Conservation (phyloP, 53 echinoderm and acorn worm genomes). For the Mesocentrotus franciscanus region DNA sequence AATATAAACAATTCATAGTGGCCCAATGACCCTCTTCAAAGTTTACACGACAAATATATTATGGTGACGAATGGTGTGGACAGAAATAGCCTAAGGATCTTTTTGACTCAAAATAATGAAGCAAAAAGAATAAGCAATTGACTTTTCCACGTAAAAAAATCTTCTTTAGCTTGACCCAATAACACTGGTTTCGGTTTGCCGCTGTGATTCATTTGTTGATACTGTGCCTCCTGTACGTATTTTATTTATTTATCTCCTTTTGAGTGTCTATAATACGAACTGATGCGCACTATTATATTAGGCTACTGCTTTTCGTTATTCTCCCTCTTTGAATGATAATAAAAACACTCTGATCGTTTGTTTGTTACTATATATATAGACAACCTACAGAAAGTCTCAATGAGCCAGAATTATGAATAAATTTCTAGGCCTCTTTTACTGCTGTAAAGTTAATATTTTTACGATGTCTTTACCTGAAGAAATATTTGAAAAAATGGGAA, state of each 20-base stretch:
- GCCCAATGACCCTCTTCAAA: background rate
- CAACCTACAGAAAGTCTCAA: no score
- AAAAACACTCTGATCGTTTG: no score
- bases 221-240: background rate
- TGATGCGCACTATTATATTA: background rate
- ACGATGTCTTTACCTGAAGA: no score
- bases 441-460: no score
- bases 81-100: constrained; percentile 23
- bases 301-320: background rate
- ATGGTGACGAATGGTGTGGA: background rate
- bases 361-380: no score
- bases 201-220: constrained; percentile 20
- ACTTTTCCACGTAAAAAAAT: background rate
- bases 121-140: background rate
- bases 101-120: background rate
- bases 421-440: no score
- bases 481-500: no score
- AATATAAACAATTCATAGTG: background rate
- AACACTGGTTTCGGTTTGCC: constrained; percentile 14
- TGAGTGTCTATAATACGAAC: background rate
- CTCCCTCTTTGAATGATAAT: background rate
- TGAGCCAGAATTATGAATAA: no score
- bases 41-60: constrained; percentile 33
- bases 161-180: constrained; percentile 23
- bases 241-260: background rate